Conservation (phyloP, 2,113 vertebrate genomes). For the Lanius collurio region DNA sequence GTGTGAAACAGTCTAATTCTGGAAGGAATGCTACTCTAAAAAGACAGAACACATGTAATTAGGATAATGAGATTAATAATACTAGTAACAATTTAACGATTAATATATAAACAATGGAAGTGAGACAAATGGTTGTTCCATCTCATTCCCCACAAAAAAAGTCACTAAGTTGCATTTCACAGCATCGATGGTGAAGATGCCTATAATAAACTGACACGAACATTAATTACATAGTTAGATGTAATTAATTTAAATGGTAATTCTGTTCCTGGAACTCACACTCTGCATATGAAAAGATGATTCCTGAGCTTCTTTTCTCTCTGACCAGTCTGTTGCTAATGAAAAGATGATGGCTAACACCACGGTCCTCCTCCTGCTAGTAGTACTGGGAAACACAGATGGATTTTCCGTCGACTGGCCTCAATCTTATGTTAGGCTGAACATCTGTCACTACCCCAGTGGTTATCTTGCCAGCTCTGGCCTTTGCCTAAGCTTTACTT, state of each 20-base stretch:
- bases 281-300: neutral
- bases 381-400: neutral
- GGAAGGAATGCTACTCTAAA: constrained; percentile 21
- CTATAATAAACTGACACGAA: neutral
- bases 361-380: neutral
- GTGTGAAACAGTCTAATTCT: constrained; percentile 6
- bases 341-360: neutral
- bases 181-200: neutral
- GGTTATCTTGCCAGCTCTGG: neutral
- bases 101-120: constrained; percentile 38
- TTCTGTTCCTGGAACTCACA: neutral
- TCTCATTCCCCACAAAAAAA: neutral
- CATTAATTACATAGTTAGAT: constrained; percentile 32
- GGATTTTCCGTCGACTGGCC: neutral
- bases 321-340: neutral
- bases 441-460: neutral
- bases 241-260: constrained; percentile 33
- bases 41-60: constrained; percentile 34
- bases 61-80: constrained; percentile 43
- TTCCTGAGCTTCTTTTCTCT: neutral
- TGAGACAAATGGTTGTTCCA: constrained; percentile 39
- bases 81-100: constrained; percentile 1
- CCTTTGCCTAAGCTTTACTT: neutral
- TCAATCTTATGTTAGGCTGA: neutral
- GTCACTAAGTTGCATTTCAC: constrained; percentile 37